Base-by-base conservation (phyloP, 2,797 vertebrate species). In the Alcedo quadribrachys region DNA sequence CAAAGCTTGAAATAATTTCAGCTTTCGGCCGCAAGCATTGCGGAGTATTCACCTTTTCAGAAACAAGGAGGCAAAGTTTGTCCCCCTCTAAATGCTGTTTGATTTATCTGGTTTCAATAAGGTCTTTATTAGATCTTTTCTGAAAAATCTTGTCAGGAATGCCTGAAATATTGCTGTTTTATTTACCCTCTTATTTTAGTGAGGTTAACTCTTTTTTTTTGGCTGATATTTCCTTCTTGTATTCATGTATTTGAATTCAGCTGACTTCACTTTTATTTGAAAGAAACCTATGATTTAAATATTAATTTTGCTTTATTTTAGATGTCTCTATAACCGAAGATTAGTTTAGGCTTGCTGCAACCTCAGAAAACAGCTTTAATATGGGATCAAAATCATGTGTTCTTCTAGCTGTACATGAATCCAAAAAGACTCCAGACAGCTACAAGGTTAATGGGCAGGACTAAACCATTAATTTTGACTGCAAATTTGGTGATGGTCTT, bases 351-450 rank as follows among this genome's bases (percentile, higher is more conserved):
- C 60, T 55, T 40, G 30, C 21, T 69, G 18, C 21, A 45, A 19
- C 17, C 32, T 30, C 43, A 24, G 16, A 30, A 21, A 62, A 12
- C 33, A 50, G 30, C n/a, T 5, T 15, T 62, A 9, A 35, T 8
- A 9, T 11, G 0, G 0, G 28, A 62, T 40, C 40, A 53, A 25
- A 51, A 45, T 4, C 4, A 3, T 4, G 25, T 15, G 37, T 37
- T 32, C 12, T n/a, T 37, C 54, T 27, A 1, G 18, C 25, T 33
- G 35, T 8, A 4, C 11, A 1, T 25, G 73, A 68, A 33, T 3
- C 11, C 65, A 69, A 12, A 55, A 42, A 11, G 11, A 3, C 15
- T 25, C 22, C 3, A 21, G 21, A 32, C 42, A 63, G n/a, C 21
- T 17, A 4, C 21, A 33, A 84, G 28, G 7, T 57, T 66, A 10